Percentiles rank a stretch among this genome's conserved stretches.
Evolutionary conservation across 2,113 vertebrate genomes (phyloP).

Genomic region (Oryzias javanicus): DNA sequence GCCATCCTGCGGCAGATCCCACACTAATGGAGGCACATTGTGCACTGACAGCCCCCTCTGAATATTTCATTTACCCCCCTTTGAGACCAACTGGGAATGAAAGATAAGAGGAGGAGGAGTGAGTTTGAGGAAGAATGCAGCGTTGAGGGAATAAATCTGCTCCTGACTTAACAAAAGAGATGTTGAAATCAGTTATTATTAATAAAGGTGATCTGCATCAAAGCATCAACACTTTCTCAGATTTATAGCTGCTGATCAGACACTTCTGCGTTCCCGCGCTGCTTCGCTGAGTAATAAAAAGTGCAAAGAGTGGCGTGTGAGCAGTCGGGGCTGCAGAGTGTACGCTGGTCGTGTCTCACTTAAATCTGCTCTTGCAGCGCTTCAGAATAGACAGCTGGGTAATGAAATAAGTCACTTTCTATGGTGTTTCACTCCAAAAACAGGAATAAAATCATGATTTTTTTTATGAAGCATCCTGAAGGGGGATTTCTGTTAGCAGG

Average conservation of each 20-base stretch:
- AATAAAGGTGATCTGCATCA: background rate
- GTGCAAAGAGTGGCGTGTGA: background rate
- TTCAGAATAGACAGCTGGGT: too few species aligned
- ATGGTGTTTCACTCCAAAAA: too few species aligned
- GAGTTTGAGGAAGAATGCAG: slow-evolving; percentile 2
- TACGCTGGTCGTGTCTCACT: background rate
- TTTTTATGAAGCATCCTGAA: too few species aligned
- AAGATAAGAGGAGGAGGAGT: background rate
- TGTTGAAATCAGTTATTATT: background rate
- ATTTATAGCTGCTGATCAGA: slow-evolving; percentile 1
- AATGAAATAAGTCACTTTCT: background rate
- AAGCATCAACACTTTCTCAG: background rate
- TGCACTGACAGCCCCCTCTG: slow-evolving; percentile 43
- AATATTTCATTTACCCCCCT: slow-evolving; percentile 62
- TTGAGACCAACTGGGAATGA: slow-evolving; percentile 25
- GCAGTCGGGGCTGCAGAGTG: background rate
- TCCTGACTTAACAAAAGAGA: background rate
- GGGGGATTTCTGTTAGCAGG: too few species aligned
- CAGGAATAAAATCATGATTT: too few species aligned
- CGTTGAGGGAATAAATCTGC: slow-evolving; percentile 5
- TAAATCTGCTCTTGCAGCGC: background rate
- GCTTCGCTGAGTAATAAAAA: background rate
- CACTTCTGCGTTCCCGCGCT: background rate
- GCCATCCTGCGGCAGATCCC: slow-evolving; percentile 24
- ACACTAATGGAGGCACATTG: slow-evolving; percentile 53